A percentile compares a stretch with the other conserved stretches of the same genome.
Evolutionary conservation across 2,113 vertebrate genomes (phyloP).

Genomic region (Heterotilapia buettikoferi): DNA sequence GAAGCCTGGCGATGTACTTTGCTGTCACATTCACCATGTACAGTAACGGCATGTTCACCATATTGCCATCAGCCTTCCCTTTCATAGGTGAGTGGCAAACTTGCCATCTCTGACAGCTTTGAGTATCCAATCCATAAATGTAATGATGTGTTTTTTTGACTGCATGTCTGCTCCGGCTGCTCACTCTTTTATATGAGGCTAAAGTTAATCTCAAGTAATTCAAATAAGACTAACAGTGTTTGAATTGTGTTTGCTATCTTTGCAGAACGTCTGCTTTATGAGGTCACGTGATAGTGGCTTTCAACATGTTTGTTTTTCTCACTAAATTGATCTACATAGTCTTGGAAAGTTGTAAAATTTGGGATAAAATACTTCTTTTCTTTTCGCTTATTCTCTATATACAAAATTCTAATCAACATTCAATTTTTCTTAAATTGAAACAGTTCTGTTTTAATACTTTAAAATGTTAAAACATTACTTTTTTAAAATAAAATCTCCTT

Average conservation of each 20-base stretch:
- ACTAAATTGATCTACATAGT: neutral
- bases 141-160: neutral
- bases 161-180: fast-evolving
- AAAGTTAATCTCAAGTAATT: neutral
- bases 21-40: slow-evolving; percentile 87
- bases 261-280: neutral
- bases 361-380: neutral
- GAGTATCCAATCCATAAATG: neutral
- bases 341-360: fast-evolving
- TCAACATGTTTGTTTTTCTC: neutral
- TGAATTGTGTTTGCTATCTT: neutral
- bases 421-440: neutral
- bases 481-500: fast-evolving
- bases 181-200: neutral
- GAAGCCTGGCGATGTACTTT: slow-evolving; percentile 90
- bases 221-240: neutral
- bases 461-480: neutral
- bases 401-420: neutral
- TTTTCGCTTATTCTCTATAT: fast-evolving
- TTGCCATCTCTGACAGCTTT: neutral
- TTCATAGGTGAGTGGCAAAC: slow-evolving; percentile 81
- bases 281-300: neutral
- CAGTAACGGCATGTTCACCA: slow-evolving; percentile 81
- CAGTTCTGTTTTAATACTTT: neutral
- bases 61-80: slow-evolving; percentile 78